Evolutionary conservation across 2,888 invertebrate genomes (phyloP), one percentile per base, ranked within the genome.

Genomic region (Pomacea canaliculata): DNA sequence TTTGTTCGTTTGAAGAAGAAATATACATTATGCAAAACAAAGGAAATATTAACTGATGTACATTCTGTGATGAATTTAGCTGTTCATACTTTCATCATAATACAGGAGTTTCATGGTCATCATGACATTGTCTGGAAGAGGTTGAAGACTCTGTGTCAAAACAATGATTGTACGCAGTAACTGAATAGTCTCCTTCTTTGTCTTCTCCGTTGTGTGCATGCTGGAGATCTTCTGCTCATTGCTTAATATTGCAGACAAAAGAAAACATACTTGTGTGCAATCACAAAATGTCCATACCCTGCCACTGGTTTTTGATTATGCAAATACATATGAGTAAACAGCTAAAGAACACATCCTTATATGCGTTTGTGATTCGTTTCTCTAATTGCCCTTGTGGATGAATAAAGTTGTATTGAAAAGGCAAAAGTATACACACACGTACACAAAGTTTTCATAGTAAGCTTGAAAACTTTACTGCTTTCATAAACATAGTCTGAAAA

Each of bases 81-180:
- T 37, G 37, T 37, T 5, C 37, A 37, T 79, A 89, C 89, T 88
- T 71, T 91, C 90, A 84, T 92, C 91, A 86, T 90, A 91, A 79
- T 92, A 92, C 46, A 90, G 83, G 7, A 92, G 85, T 78, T 91
- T 91, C 91, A 91, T 91, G 69, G 90, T 89, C 85, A 92, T 87
- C 85, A 89, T 87, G 66, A 90, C 88, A 79, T 89, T 86, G 71
- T 89, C 87, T 37, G 92, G 92, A 19, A 92, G 83, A 49, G 89
- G 85, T 66, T 89, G 84, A 56, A 91, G 83, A 0, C 89, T 88
- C 80, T 91, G 89, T 16, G 89, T 89, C 23, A 91, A 85, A 16
- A 91, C 83, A 37, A 91, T 84, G 74, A 91, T 86, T 12, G 91
- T 91, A 56, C 91, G 83, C 66, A 92, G 81, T 68, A 91, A 82